Conservation (phyloP, 2,113 vertebrate genomes). For the Salvelinus fontinalis region DNA sequence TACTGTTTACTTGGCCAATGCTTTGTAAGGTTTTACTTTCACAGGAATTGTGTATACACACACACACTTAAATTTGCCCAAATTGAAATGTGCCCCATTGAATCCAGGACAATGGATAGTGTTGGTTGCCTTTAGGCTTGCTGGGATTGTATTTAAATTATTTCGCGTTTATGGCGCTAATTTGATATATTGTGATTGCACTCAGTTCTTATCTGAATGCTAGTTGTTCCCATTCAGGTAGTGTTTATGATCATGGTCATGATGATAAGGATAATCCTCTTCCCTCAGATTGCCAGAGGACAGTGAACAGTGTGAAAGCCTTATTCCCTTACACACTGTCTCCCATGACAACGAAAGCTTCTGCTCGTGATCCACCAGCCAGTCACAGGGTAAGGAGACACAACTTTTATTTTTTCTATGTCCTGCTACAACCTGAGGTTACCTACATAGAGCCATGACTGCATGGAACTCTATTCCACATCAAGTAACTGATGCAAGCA, state of each 20-base stretch:
- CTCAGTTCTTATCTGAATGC: constrained; percentile 32
- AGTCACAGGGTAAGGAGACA: constrained; percentile 32
- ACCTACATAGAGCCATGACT: no score
- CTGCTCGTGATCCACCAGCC: constrained; percentile 70
- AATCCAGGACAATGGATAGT: constrained; percentile 33
- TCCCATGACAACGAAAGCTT: constrained; percentile 72
- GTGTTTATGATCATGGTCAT: constrained; percentile 25
- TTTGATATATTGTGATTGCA: constrained; percentile 5
- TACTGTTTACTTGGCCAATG: no score
- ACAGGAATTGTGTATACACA: no score
- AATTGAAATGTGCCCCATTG: neutral
- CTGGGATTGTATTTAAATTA: constrained; percentile 36
- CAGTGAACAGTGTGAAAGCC: constrained; percentile 91
- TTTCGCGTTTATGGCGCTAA: constrained; percentile 28
- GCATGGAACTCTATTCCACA: no score
- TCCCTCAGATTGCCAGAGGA: constrained; percentile 82
- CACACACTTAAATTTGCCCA: no score
- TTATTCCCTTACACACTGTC: constrained; percentile 86
- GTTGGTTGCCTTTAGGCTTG: constrained; percentile 26
- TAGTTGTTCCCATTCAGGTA: constrained; percentile 17
- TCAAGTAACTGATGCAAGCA: no score
- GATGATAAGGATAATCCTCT: constrained; percentile 8
- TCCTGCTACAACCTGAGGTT: neutral
- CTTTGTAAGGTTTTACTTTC: no score
- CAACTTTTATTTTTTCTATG: neutral